Evolutionary conservation across 2,113 vertebrate species (phyloP).

Genomic region (Stercorarius parasiticus): DNA sequence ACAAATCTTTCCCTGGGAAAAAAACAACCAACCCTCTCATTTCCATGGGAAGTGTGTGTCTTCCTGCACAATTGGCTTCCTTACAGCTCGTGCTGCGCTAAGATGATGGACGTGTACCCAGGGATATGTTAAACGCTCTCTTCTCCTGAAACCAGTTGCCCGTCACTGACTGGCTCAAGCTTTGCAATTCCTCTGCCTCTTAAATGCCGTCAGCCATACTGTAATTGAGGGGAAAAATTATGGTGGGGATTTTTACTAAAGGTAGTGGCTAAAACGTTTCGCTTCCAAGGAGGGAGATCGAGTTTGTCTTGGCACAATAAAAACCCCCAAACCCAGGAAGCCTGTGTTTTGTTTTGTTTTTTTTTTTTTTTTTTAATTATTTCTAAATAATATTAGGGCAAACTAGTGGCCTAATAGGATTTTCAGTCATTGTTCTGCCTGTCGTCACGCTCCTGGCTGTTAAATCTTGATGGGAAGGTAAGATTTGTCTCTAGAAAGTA

Average conservation of each 20-base stretch:
- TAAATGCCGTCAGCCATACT: not conserved
- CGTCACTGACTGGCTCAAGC: not conserved
- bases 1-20: not conserved
- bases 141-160: not conserved
- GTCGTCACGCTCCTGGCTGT: not conserved
- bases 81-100: rapidly evolving
- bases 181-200: not conserved
- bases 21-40: not conserved
- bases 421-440: not conserved
- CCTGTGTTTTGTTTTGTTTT: too few relatives aligned
- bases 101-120: not conserved
- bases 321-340: not conserved
- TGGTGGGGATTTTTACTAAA: not conserved
- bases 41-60: not conserved
- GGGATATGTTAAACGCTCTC: not conserved
- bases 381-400: not conserved
- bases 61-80: not conserved
- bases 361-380: too few relatives aligned
- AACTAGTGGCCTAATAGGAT: not conserved
- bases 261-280: not conserved
- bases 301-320: not conserved
- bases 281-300: not conserved
- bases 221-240: not conserved
- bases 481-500: not conserved
- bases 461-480: not conserved